Conservation (phyloP, 2,113 vertebrate species). For the Lynx canadensis region DNA sequence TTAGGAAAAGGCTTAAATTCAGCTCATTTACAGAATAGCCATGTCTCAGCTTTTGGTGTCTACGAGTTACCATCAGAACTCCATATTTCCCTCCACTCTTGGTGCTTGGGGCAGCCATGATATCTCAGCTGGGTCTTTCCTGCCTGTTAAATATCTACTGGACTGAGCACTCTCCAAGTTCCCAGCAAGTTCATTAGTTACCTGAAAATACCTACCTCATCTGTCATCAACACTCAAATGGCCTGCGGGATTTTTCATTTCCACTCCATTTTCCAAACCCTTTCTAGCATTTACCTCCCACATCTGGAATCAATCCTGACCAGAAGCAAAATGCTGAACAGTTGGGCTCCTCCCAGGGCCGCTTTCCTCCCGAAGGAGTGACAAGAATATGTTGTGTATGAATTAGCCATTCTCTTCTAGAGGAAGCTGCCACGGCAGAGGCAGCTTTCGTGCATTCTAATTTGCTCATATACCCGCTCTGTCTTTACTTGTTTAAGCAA, state of each 20-base stretch:
- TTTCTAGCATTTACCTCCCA: constrained; percentile 68
- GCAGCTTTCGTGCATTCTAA: constrained; percentile 36
- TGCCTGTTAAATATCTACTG: background rate
- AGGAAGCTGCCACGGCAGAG: background rate
- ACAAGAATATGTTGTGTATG: background rate
- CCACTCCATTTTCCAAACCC: constrained; percentile 74
- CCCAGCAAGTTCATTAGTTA: constrained; percentile 69
- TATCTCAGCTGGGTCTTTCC: constrained; percentile 3
- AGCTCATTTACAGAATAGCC: background rate
- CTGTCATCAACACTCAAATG: constrained; percentile 73
- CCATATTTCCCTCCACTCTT: fast-evolving
- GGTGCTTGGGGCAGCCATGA: background rate
- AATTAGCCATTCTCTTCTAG: constrained; percentile 21
- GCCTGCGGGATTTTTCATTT: constrained; percentile 74
- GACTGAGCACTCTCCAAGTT: background rate
- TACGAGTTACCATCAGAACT: background rate
- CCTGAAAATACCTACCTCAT: constrained; percentile 71
- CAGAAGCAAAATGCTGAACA: constrained; percentile 52
- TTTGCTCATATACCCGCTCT: background rate
- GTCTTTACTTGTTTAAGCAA: constrained; percentile 47
- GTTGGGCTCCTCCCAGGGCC: background rate
- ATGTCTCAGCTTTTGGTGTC: background rate
- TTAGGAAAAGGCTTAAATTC: constrained; percentile 5
- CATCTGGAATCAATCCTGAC: constrained; percentile 79
- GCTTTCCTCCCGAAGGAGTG: constrained; percentile 46